A percentile compares a stretch with the other conserved stretches of the same genome.
Evolutionary conservation across 2,797 vertebrate genomes (phyloP).

Genomic region (Menidia menidia): DNA sequence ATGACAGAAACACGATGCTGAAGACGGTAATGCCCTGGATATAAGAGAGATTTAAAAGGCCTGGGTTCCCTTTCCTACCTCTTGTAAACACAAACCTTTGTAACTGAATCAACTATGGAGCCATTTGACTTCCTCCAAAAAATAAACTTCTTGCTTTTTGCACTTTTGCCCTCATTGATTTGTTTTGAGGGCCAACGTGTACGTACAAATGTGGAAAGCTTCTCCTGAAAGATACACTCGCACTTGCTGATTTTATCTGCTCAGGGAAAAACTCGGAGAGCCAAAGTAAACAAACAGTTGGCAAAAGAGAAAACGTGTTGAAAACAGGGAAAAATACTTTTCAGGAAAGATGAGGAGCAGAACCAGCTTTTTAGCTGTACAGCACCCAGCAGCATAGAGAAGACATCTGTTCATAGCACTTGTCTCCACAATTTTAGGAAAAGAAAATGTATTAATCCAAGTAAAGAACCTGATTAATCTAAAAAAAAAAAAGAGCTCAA

Average conservation of each 20-base stretch:
- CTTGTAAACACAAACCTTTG: not conserved
- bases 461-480: too few relatives aligned
- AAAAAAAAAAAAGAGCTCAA: too few relatives aligned
- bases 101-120: not conserved
- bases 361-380: not conserved
- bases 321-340: conserved; percentile 17
- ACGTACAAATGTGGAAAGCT: not conserved
- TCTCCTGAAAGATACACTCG: conserved; percentile 5
- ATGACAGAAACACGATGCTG: not conserved
- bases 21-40: not conserved
- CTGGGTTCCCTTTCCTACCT: not conserved
- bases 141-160: conserved; percentile 16
- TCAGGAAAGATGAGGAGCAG: not conserved
- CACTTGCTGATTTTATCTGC: conserved; percentile 12
- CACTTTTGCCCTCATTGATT: conserved; percentile 23
- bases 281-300: conserved; percentile 36
- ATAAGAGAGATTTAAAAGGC: not conserved
- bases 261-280: conserved; percentile 3
- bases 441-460: too few relatives aligned
- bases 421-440: not conserved
- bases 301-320: conserved; percentile 5
- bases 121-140: not conserved
- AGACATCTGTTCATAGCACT: too few relatives aligned
- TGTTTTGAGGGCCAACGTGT: conserved; percentile 40
- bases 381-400: not conserved